A percentile compares a stretch with the other conserved stretches of the same genome.
These are phyloP conservation scores for Danio jaintianensis DNA, from an alignment of 2,797 vertebrate species.

Conservation along the genomic window DNA sequence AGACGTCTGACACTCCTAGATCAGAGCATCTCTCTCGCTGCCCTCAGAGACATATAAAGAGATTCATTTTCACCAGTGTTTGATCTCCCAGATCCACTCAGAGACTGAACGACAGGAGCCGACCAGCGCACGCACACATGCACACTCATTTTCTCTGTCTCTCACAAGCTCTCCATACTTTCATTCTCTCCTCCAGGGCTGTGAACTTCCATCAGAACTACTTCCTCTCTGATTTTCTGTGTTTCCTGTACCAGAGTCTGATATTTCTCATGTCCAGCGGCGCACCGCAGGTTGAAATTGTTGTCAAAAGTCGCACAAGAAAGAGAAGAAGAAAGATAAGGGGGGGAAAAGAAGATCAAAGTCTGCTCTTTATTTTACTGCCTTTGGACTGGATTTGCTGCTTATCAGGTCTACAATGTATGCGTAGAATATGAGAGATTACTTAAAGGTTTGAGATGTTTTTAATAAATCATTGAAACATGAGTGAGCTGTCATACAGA, in stretches of 20 bases:
- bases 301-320: slow-evolving; percentile 47
- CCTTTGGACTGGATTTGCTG: slow-evolving; percentile 38
- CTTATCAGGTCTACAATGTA: slow-evolving; percentile 27
- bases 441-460: neutral
- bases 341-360: slow-evolving; percentile 37
- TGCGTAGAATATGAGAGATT: slow-evolving; percentile 13
- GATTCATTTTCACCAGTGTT: slow-evolving; percentile 49
- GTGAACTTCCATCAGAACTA: slow-evolving; percentile 53
- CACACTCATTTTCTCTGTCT: slow-evolving; percentile 34
- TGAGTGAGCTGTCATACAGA: slow-evolving; percentile 6
- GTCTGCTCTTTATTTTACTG: slow-evolving; percentile 38
- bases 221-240: slow-evolving; percentile 56
- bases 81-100: slow-evolving; percentile 55
- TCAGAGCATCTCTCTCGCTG: slow-evolving; percentile 31
- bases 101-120: slow-evolving; percentile 41
- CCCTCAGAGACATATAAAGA: slow-evolving; percentile 52
- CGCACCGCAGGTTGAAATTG: slow-evolving; percentile 32
- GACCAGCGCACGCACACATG: slow-evolving; percentile 1
- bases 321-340: slow-evolving; percentile 35
- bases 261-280: slow-evolving; percentile 55
- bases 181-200: slow-evolving; percentile 52
- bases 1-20: slow-evolving; percentile 39
- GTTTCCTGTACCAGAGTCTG: slow-evolving; percentile 50
- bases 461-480: neutral
- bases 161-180: slow-evolving; percentile 31